phyloP scores from a whole-genome alignment of 2,888 invertebrate species.

The Oligia fasciuncula region DNA sequence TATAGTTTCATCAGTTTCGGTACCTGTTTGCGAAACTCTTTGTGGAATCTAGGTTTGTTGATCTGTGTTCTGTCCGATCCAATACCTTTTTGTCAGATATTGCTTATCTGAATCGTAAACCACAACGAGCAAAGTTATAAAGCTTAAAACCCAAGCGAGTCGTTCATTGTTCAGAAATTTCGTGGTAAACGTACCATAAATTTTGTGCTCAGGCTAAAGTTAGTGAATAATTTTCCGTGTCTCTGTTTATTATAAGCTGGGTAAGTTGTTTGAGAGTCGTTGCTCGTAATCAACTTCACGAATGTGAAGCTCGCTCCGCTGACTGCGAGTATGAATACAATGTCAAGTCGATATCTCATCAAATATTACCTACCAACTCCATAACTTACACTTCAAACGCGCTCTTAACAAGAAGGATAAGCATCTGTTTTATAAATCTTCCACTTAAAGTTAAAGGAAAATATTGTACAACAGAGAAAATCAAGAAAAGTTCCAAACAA shows the following conservation, averaged over 20 bases:
- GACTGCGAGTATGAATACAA: constrained; percentile 68
- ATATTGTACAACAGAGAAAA: constrained; percentile 58
- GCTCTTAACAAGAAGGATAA: constrained; percentile 8
- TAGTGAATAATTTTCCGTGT: constrained; percentile 89
- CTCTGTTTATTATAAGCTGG: constrained; percentile 88
- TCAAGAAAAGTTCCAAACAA: constrained; percentile 61
- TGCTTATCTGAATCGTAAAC: constrained; percentile 77
- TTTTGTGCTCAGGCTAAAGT: constrained; percentile 86
- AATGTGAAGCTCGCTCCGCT: constrained; percentile 79
- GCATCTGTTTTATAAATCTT: constrained; percentile 9
- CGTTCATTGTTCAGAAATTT: constrained; percentile 88
- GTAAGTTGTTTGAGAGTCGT: constrained; percentile 83
- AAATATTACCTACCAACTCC: constrained; percentile 27
- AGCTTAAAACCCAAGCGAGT: constrained; percentile 85
- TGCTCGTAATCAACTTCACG: constrained; percentile 82
- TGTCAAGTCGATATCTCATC: constrained; percentile 36
- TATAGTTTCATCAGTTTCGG: constrained; percentile 6
- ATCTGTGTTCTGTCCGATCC: constrained; percentile 51
- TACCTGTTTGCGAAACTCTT: constrained; percentile 20
- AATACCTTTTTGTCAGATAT: constrained; percentile 68
- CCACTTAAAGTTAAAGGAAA: constrained; percentile 31
- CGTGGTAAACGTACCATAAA: constrained; percentile 88
- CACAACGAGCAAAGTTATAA: constrained; percentile 80
- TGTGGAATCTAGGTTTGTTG: constrained; percentile 32
- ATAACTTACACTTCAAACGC: constrained; percentile 14